Conservation (phyloP, 2,113 vertebrate species). For the Macroglossus sobrinus region DNA sequence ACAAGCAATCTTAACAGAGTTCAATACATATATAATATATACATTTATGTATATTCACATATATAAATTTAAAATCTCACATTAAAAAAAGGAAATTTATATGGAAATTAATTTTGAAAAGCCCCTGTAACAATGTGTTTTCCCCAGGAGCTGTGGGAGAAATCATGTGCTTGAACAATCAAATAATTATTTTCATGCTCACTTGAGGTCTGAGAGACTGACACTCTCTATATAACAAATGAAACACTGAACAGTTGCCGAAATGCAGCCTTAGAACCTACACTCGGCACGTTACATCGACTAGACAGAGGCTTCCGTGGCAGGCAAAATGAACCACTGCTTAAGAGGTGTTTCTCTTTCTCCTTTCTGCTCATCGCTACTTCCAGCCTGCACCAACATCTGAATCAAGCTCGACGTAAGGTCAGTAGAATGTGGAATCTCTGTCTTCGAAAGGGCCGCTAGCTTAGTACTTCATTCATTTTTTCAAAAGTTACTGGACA, state of each 20-base stretch:
- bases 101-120: slow-evolving; percentile 80
- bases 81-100: slow-evolving; percentile 73
- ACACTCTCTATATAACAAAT: slow-evolving; percentile 44
- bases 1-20: slow-evolving; percentile 59
- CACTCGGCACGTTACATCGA: background rate
- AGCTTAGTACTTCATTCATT: background rate
- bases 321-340: background rate
- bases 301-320: background rate
- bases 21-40: background rate
- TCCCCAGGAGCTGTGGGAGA: slow-evolving; percentile 57
- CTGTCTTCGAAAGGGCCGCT: background rate
- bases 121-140: slow-evolving; percentile 66
- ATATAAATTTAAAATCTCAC: background rate
- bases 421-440: background rate
- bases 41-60: background rate
- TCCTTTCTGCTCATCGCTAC: background rate
- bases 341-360: background rate
- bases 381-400: background rate
- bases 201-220: background rate
- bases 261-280: slow-evolving; percentile 38
- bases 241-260: background rate
- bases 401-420: background rate
- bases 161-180: slow-evolving; percentile 75
- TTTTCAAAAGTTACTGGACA: background rate
- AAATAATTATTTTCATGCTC: slow-evolving; percentile 74